Evolutionary conservation across 1,140 invertebrate species (phyloP), one percentile per base, ranked within the genome.

Genomic region (Carcinoscorpius rotundicauda): DNA sequence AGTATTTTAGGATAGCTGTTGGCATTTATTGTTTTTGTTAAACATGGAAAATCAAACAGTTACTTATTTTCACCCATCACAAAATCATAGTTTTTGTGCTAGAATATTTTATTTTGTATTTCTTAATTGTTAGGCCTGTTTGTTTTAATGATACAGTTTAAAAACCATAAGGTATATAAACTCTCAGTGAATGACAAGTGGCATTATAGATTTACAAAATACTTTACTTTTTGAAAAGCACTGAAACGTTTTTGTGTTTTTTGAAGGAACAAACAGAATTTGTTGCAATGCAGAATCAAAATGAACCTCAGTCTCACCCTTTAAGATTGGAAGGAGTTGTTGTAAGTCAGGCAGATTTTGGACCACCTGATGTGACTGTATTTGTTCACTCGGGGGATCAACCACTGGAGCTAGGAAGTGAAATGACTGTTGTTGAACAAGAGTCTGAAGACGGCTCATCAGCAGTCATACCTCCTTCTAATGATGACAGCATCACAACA

Each of bases 371-470:
- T 10, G 61, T 65, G 48, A 64, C 64, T 55, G 63, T 65, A 29
- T 56, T 70, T 10, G 69, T 70, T 10, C 59, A 68, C n/a, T 63
- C 67, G n/a, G 6, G 52, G 9, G 63, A 68, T 58, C 61, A 70
- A 58, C 6, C 63, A 9, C 52, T 62, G 6, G 65, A 64, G 51
- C 52, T 59, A 5, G 68, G 51, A 56, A 61, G 58, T 2, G 29
- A 29, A 29, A 29, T 29, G 29, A 29, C 29, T 29, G 29, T 29
- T 29, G 29, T 29, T 29, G 29, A 29, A 29, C 29, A 29, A 29
- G 29, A 29, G 29, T 29, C 29, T 52, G 64, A 65, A 59, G 60
- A 58, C 11, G 49, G 53, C 6, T 66, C 63, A 52, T 60, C 67
- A n/a, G 52, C 65, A 49, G 52, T 65, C n/a, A 55, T 57, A 59